Conservation (phyloP, 2,113 vertebrate genomes). For the Scomber colias region DNA sequence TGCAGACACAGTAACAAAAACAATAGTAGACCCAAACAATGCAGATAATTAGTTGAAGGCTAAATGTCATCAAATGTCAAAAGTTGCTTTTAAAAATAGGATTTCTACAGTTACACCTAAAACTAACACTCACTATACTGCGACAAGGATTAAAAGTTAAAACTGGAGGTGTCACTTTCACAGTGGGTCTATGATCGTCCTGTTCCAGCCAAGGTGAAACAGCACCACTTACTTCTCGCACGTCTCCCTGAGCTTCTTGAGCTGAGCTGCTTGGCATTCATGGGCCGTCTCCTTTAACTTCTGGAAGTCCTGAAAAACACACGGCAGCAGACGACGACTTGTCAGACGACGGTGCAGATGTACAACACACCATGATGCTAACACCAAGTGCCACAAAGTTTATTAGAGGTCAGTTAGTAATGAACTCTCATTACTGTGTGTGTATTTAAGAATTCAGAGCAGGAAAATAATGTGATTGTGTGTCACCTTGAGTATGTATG, state of each 20-base stretch:
- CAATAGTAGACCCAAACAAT: background rate
- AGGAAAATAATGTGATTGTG: background rate
- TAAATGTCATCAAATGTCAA: background rate
- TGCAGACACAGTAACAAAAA: slow-evolving; percentile 51
- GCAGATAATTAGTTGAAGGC: too few relatives aligned
- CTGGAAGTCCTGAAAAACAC: slow-evolving; percentile 81
- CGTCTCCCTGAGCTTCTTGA: slow-evolving; percentile 88
- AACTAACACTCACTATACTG: too few relatives aligned
- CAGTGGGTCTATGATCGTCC: background rate
- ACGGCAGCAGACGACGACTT: background rate
- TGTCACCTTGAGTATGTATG: slow-evolving; percentile 15
- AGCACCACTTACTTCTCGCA: slow-evolving; percentile 85
- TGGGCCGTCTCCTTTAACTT: slow-evolving; percentile 85
- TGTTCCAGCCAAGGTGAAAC: background rate
- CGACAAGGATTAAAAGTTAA: background rate
- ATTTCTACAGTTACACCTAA: too few relatives aligned
- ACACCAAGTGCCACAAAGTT: background rate
- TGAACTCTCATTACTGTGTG: background rate
- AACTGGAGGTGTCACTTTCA: background rate
- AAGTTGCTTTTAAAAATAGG: background rate
- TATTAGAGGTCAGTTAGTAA: slow-evolving; percentile 14
- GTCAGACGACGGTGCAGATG: slow-evolving; percentile 28
- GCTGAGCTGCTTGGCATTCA: slow-evolving; percentile 84
- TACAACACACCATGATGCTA: too few relatives aligned
- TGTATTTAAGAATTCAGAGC: slow-evolving; percentile 6